Conservation (phyloP, 2,113 vertebrate genomes). For the Bolborhynchus lineola region DNA sequence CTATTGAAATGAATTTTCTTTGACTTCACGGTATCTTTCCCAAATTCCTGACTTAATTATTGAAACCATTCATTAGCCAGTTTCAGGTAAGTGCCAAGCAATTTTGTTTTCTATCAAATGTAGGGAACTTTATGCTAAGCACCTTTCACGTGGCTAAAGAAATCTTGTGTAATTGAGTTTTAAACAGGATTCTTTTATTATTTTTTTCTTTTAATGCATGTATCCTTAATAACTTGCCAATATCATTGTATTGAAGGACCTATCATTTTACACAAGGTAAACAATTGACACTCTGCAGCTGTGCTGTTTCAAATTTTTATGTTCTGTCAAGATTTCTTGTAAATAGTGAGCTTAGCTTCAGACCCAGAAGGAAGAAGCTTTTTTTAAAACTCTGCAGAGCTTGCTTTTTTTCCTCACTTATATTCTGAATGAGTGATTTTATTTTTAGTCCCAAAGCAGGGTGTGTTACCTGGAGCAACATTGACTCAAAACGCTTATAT, state of each 20-base stretch:
- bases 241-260: neutral
- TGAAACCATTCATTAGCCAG: neutral
- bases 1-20: constrained; percentile 24
- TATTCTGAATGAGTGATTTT: neutral
- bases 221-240: neutral
- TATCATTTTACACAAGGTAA: neutral
- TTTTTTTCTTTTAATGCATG: neutral
- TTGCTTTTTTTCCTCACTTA: neutral
- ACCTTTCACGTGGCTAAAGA: neutral
- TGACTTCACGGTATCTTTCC: neutral
- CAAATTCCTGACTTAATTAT: neutral
- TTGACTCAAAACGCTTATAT: constrained; percentile 17
- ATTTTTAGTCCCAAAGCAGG: constrained; percentile 32
- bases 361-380: constrained; percentile 3
- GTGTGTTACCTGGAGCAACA: constrained; percentile 11
- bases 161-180: neutral
- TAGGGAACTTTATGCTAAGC: neutral
- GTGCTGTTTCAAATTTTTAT: neutral
- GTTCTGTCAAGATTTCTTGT: neutral
- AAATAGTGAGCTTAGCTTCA: constrained; percentile 1
- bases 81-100: neutral
- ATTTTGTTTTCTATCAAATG: neutral
- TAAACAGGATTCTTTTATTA: neutral
- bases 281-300: neutral
- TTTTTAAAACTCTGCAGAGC: constrained; percentile 15